Percentiles rank a stretch among this genome's conserved stretches.
Evolutionary conservation across 2,113 vertebrate species (phyloP).

Genomic region (Xiphorhynchus elegans): DNA sequence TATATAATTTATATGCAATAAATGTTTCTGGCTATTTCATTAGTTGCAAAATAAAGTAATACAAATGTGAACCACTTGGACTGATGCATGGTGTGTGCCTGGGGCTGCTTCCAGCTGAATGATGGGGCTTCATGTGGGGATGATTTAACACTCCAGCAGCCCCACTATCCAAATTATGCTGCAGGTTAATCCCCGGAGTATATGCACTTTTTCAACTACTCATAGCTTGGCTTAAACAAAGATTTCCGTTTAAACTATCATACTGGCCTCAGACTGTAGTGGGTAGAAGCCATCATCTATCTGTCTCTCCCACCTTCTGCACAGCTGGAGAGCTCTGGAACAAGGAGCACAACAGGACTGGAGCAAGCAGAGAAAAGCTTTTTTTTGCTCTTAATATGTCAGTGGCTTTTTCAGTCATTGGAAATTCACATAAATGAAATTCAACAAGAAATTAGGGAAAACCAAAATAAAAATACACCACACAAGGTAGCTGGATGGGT

Average conservation of each 20-base stretch:
- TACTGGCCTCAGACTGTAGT: not conserved
- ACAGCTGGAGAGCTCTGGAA: not conserved
- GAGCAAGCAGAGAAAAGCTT: not conserved
- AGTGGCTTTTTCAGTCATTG: not conserved
- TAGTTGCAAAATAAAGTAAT: slow-evolving; percentile 60
- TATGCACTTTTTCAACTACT: slow-evolving; percentile 28
- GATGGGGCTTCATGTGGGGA: not conserved
- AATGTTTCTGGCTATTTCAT: slow-evolving; percentile 58
- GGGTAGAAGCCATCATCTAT: not conserved
- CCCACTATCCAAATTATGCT: slow-evolving; percentile 22
- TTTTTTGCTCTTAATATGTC: not conserved
- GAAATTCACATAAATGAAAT: not conserved
- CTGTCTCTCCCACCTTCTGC: not conserved
- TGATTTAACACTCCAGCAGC: slow-evolving; percentile 32
- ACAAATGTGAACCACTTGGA: slow-evolving; percentile 46
- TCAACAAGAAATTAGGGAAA: not conserved
- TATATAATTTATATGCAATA: slow-evolving; percentile 56
- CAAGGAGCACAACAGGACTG: not conserved
- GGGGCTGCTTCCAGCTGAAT: slow-evolving; percentile 25
- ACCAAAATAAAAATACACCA: not conserved
- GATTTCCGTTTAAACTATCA: slow-evolving; percentile 1
- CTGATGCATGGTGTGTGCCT: slow-evolving; percentile 7
- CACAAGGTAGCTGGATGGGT: not conserved
- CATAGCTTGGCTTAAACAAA: slow-evolving; percentile 1
- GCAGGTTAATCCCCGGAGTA: slow-evolving; percentile 32